Evolutionary conservation across 2,888 invertebrate species (phyloP).

Genomic region (Tachina lurida): DNA sequence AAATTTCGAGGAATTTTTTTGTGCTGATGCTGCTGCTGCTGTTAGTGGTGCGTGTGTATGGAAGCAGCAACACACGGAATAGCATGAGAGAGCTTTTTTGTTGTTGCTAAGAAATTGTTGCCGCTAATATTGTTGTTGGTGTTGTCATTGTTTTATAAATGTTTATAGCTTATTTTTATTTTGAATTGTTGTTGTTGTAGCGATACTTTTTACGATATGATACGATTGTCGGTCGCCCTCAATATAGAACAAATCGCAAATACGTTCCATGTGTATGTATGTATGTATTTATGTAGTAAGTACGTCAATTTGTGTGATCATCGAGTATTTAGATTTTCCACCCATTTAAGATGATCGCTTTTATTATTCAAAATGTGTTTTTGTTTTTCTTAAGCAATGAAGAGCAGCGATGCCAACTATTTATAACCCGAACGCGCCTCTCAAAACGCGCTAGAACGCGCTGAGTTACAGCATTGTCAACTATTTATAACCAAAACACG

Average conservation of each 20-base stretch:
- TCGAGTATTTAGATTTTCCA: constrained; percentile 20
- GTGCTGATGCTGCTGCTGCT: constrained; percentile 3
- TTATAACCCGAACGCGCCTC: too few species aligned
- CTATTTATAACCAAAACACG: too few species aligned
- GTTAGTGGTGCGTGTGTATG: constrained; percentile 28
- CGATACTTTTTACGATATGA: constrained; percentile 57
- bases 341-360: constrained; percentile 53
- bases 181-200: neutral
- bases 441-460: too few species aligned
- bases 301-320: too few species aligned
- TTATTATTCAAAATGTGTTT: constrained; percentile 29
- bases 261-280: constrained; percentile 12
- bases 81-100: constrained; percentile 46
- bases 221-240: constrained; percentile 30
- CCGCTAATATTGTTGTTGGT: constrained; percentile 7
- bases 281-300: too few species aligned
- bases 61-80: constrained; percentile 35
- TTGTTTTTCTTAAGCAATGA: constrained; percentile 19
- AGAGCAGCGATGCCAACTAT: too few species aligned
- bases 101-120: constrained; percentile 36
- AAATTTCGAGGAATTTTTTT: constrained; percentile 40
- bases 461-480: too few species aligned
- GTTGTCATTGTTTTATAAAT: constrained; percentile 43
- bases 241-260: constrained; percentile 44
- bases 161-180: constrained; percentile 54